Evolutionary conservation across 2,797 vertebrate genomes (phyloP).

Genomic region (Darevskia mixta): DNA sequence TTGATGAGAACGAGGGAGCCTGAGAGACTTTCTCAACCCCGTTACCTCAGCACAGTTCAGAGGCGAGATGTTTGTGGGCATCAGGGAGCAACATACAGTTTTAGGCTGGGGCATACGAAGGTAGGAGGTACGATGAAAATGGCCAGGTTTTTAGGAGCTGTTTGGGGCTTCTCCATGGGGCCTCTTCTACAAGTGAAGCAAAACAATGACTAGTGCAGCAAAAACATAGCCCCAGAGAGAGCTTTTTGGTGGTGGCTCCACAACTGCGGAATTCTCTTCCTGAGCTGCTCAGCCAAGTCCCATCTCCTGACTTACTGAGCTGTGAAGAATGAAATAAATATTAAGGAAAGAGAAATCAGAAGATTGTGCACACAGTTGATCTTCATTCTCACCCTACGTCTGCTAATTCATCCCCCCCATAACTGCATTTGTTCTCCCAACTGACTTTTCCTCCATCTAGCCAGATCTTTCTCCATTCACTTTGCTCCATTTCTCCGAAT

Average conservation of each 20-base stretch:
- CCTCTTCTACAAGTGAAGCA: neutral
- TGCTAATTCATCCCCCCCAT: no score
- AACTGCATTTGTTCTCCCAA: no score
- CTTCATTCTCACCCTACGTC: neutral
- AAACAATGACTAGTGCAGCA: neutral
- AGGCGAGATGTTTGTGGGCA: neutral
- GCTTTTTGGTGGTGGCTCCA: neutral
- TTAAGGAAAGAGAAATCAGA: neutral
- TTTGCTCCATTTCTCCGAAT: no score
- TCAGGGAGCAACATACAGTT: neutral
- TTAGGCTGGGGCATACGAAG: neutral
- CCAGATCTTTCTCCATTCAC: neutral
- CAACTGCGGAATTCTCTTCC: neutral
- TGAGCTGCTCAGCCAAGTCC: neutral
- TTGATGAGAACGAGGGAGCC: conserved; percentile 29
- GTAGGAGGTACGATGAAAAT: neutral
- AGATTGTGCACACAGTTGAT: neutral
- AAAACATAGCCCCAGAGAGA: neutral
- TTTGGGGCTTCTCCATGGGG: no score
- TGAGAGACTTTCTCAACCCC: conserved; percentile 20
- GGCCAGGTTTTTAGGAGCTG: neutral
- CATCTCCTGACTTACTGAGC: neutral
- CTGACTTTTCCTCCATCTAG: neutral
- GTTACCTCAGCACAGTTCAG: conserved; percentile 7
- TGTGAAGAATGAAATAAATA: neutral